Percentiles rank a stretch among this genome's conserved stretches.
These are phyloP conservation scores for Poecilia picta DNA, from an alignment of 2,797 vertebrate genomes.

Conservation along the genomic window DNA sequence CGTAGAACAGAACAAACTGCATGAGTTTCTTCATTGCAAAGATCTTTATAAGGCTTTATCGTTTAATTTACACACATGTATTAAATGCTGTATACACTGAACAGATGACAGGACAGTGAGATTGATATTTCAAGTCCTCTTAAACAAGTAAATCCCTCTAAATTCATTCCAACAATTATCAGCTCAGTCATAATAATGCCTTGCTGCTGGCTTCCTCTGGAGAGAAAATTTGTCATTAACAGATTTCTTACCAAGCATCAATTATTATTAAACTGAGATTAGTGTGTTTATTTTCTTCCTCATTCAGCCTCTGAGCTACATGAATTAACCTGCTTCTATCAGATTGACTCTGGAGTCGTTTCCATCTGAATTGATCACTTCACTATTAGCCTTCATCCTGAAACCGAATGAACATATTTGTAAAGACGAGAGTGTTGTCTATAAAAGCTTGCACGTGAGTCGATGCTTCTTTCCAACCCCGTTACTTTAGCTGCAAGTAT, in stretches of 20 bases:
- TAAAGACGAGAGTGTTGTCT: background rate
- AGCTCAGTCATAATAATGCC: background rate
- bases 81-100: background rate
- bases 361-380: background rate
- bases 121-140: background rate
- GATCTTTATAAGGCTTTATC: background rate
- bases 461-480: background rate
- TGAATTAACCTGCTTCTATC: slow-evolving; percentile 3
- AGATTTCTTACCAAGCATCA: background rate
- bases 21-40: background rate
- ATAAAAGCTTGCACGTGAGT: background rate
- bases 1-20: background rate
- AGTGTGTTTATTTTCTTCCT: background rate
- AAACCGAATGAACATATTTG: background rate
- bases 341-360: slow-evolving; percentile 7
- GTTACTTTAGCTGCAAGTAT: background rate
- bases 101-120: background rate
- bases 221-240: background rate
- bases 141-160: background rate
- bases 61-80: background rate
- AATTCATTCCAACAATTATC: background rate
- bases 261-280: background rate
- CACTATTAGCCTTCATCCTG: background rate
- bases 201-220: background rate
- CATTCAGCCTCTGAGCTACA: background rate